Conservation (phyloP, 2,797 vertebrate species). For the Chrysocyon brachyurus region DNA sequence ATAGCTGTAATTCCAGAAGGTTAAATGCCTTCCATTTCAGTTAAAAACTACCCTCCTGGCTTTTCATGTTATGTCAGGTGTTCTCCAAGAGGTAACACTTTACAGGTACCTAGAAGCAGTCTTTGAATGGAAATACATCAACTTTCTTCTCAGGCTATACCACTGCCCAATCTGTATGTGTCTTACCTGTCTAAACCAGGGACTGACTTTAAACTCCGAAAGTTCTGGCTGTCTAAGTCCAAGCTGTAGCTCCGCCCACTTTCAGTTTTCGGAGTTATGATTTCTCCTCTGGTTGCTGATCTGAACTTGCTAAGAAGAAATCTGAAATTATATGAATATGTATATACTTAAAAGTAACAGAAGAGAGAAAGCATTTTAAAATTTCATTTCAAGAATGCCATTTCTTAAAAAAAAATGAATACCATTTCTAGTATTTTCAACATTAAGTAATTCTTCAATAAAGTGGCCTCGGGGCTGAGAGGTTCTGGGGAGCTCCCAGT, state of each 20-base stretch:
- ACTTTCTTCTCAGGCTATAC: neutral
- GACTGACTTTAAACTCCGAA: conserved; percentile 86
- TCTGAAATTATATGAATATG: conserved; percentile 64
- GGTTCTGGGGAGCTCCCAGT: neutral
- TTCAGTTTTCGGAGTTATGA: conserved; percentile 83
- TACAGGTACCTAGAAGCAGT: neutral
- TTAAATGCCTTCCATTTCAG: conserved; percentile 29
- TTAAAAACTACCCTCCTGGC: neutral
- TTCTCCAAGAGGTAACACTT: conserved; percentile 10
- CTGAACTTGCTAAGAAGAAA: conserved; percentile 86
- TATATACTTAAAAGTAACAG: conserved; percentile 49
- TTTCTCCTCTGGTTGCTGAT: conserved; percentile 90
- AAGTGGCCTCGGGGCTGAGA: neutral
- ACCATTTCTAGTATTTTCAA: conserved; percentile 29
- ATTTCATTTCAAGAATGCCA: conserved; percentile 1
- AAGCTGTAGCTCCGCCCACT: conserved; percentile 84
- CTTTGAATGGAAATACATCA: neutral
- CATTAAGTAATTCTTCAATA: conserved; percentile 30
- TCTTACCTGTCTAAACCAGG: conserved; percentile 90
- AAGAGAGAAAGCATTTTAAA: conserved; percentile 12
- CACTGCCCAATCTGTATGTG: neutral
- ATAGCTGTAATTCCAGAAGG: neutral
- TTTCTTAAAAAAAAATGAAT: neutral
- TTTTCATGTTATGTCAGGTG: neutral
- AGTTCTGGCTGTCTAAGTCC: conserved; percentile 89